Conservation (phyloP, 2,888 invertebrate species). For the Harmothoe impar region DNA sequence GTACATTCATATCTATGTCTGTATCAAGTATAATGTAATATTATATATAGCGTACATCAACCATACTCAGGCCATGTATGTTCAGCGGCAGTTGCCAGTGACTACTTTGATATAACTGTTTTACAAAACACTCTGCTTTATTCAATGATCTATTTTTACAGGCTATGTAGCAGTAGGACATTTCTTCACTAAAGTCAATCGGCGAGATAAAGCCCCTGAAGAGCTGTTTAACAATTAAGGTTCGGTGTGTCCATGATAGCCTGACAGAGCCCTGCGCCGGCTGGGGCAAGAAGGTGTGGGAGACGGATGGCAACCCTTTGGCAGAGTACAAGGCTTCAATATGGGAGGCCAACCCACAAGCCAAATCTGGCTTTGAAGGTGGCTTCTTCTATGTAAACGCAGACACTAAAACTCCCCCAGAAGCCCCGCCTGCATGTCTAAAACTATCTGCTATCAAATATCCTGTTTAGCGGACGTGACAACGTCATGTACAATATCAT, state of each 20-base stretch:
- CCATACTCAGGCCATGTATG: too few relatives aligned
- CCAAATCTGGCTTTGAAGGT: background rate
- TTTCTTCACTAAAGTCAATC: slow-evolving; percentile 34
- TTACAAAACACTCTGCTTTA: too few relatives aligned
- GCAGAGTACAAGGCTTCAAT: background rate
- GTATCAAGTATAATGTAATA: too few relatives aligned
- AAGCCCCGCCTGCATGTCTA: background rate
- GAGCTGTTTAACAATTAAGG: background rate
- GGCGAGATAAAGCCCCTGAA: background rate
- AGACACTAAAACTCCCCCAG: background rate
- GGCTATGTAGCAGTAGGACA: slow-evolving; percentile 42
- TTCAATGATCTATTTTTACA: too few relatives aligned
- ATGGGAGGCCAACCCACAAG: background rate
- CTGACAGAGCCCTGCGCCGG: slow-evolving; percentile 20
- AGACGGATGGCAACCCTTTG: slow-evolving; percentile 15
- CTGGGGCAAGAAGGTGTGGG: slow-evolving; percentile 18
- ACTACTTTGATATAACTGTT: too few relatives aligned
- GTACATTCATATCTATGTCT: too few relatives aligned
- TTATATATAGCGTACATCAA: too few relatives aligned
- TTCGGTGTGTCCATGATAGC: background rate
- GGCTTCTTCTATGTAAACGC: slow-evolving; percentile 33
- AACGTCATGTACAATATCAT: too few relatives aligned
- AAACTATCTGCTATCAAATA: slow-evolving; percentile 2
- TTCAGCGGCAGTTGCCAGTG: too few relatives aligned
- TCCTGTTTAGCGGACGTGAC: too few relatives aligned